A percentile compares a stretch with the other conserved stretches of the same genome.
Evolutionary conservation across 2,797 vertebrate species (phyloP).

Genomic region (Betta splendens): DNA sequence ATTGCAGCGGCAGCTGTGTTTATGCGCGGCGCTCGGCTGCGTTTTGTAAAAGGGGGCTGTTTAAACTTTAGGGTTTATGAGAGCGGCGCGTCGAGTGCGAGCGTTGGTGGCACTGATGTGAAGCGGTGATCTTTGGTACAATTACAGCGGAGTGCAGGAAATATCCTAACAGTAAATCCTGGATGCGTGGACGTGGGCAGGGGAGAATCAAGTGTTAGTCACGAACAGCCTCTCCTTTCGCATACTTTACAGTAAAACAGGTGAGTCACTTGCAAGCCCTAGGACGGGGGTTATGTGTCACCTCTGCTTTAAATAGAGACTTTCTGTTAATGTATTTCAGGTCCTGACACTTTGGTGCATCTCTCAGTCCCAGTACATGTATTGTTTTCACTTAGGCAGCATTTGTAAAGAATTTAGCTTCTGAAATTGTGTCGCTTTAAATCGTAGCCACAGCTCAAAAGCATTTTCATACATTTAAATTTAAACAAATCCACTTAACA

Average conservation of each 20-base stretch:
- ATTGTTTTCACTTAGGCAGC: neutral
- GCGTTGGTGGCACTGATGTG: constrained; percentile 24
- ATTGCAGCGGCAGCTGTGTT: constrained; percentile 51
- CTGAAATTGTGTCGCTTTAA: no score
- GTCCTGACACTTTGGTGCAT: neutral
- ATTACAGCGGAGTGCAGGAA: constrained; percentile 24
- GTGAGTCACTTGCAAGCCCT: constrained; percentile 25
- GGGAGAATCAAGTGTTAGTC: constrained; percentile 23
- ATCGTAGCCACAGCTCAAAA: neutral
- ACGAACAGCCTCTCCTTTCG: constrained; percentile 21
- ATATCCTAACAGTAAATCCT: constrained; percentile 15
- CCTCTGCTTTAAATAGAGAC: constrained; percentile 1
- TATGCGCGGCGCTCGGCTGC: constrained; percentile 25
- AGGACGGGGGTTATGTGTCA: neutral
- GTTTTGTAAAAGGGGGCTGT: constrained; percentile 25
- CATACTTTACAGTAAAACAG: constrained; percentile 19
- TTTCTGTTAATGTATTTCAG: neutral
- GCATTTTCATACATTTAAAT: neutral
- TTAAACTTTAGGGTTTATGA: constrained; percentile 21
- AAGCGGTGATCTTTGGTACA: constrained; percentile 33
- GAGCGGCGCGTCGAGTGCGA: constrained; percentile 20
- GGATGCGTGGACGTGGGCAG: constrained; percentile 14
- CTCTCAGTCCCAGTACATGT: neutral
- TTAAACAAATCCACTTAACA: neutral
- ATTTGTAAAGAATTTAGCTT: no score